These are phyloP conservation scores for Acestrorhynchus altus DNA, from an alignment of 2,797 vertebrate genomes.

Conservation along the genomic window DNA sequence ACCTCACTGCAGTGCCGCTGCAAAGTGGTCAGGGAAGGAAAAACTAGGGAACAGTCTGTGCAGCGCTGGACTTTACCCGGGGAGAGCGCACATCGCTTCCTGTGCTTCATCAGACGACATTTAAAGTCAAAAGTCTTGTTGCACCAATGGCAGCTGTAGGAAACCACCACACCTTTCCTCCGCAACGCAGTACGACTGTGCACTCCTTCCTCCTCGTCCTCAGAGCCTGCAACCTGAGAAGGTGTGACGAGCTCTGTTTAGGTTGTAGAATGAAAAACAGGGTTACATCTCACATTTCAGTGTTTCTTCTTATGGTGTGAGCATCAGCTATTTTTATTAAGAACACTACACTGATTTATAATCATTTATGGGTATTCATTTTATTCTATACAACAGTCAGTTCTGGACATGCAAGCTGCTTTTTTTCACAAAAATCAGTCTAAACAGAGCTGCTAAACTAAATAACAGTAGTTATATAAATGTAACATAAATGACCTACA, in stretches of 20 bases:
- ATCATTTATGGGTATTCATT: no score
- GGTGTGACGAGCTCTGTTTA: neutral
- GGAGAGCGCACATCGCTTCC: constrained; percentile 80
- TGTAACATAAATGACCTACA: no score
- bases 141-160: constrained; percentile 83
- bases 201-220: constrained; percentile 30
- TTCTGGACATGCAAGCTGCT: no score
- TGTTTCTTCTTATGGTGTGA: no score
- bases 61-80: constrained; percentile 76
- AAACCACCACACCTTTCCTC: constrained; percentile 53
- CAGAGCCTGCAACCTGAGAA: constrained; percentile 23
- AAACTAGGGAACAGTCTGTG: constrained; percentile 71
- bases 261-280: neutral
- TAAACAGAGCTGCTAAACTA: no score
- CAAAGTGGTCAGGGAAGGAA: constrained; percentile 73
- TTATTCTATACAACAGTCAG: no score
- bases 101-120: constrained; percentile 83
- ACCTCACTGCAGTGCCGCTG: constrained; percentile 78
- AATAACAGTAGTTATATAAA: no score
- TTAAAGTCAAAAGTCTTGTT: constrained; percentile 85
- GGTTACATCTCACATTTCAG: neutral
- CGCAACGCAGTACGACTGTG: constrained; percentile 11
- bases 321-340: no score
- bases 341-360: no score
- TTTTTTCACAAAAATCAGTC: no score